Conservation (phyloP, 1,140 invertebrate genomes). For the Pseudomyrmex sp. region DNA sequence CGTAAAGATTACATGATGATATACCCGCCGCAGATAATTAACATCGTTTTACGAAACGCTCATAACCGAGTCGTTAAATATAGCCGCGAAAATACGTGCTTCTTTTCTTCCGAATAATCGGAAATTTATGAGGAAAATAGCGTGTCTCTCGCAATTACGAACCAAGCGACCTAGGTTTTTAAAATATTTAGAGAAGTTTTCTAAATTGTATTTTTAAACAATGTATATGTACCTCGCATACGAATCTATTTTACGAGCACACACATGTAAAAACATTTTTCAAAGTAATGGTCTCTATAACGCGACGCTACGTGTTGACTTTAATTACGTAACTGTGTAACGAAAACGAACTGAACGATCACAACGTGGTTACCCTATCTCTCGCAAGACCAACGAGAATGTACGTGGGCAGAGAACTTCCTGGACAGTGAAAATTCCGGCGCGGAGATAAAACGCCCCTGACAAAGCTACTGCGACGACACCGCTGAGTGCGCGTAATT, state of each 20-base stretch:
- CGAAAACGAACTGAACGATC: slow-evolving; percentile 44
- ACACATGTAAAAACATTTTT: not conserved
- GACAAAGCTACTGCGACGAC: slow-evolving; percentile 70
- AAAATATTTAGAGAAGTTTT: not conserved
- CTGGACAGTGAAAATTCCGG: slow-evolving; percentile 63
- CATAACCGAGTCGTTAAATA: slow-evolving; percentile 16
- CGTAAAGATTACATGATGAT: slow-evolving; percentile 37
- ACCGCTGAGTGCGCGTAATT: slow-evolving; percentile 73
- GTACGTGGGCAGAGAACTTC: slow-evolving; percentile 49
- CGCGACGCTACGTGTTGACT: not conserved
- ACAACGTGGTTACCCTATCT: slow-evolving; percentile 59
- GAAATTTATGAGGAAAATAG: not conserved
- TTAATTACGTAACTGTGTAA: slow-evolving; percentile 32
- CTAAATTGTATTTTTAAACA: not conserved
- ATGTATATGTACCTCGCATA: no score
- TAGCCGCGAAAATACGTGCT: not conserved
- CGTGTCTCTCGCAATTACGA: not conserved
- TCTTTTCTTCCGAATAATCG: not conserved
- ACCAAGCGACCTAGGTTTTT: not conserved
- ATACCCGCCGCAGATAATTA: slow-evolving; percentile 54
- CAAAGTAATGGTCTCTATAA: not conserved
- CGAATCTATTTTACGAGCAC: no score
- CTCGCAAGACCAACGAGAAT: slow-evolving; percentile 40
- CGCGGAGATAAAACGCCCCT: slow-evolving; percentile 63
- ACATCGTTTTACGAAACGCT: slow-evolving; percentile 31